Percentiles rank a stretch among this genome's conserved stretches.
phyloP scores from a whole-genome alignment of 2,888 invertebrate species.

The Ariolimax columbianus region DNA sequence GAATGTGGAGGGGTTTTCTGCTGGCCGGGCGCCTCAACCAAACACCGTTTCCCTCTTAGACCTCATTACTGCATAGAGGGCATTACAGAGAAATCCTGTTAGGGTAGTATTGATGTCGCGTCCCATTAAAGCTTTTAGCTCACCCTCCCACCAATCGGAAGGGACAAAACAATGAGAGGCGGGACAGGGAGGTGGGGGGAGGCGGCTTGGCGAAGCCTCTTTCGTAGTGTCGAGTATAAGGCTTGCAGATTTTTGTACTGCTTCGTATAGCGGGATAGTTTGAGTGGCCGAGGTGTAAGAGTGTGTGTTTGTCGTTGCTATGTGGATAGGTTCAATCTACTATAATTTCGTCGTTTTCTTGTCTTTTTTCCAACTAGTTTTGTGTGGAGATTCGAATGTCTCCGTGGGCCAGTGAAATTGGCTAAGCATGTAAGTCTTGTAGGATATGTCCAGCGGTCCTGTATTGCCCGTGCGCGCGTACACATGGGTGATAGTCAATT shows the following conservation, averaged over 20 bases:
- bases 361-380: no score
- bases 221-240: neutral
- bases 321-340: no score
- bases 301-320: no score
- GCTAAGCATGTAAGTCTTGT: no score
- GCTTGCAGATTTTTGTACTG: neutral
- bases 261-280: neutral
- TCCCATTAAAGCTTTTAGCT: conserved; percentile 47
- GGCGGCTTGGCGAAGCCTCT: no score
- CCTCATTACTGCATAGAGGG: conserved; percentile 37
- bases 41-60: conserved; percentile 47
- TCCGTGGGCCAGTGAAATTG: no score
- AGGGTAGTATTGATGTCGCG: conserved; percentile 46
- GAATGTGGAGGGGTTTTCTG: conserved; percentile 6
- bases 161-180: neutral
- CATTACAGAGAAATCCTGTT: conserved; percentile 49
- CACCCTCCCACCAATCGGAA: conserved; percentile 16
- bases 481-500: no score
- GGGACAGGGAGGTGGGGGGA: neutral
- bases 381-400: no score
- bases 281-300: no score
- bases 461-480: no score
- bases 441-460: no score
- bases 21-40: conserved; percentile 19
- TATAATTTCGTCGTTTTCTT: no score